Evolutionary conservation across 2,888 invertebrate genomes (phyloP).

Genomic region (Minunthozetes semirufus): DNA sequence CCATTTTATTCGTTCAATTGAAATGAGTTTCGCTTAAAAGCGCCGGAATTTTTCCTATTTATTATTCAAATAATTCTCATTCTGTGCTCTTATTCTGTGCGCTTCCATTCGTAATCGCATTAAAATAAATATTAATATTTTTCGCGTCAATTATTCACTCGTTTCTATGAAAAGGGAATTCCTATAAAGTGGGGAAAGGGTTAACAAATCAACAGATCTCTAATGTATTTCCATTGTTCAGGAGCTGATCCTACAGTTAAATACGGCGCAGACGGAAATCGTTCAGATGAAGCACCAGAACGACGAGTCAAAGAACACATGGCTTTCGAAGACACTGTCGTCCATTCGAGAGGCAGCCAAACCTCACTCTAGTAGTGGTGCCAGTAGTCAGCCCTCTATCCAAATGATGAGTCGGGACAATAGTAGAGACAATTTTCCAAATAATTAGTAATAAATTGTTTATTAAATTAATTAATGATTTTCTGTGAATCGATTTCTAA

Average conservation of each 20-base stretch:
- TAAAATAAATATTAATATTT: too few species aligned
- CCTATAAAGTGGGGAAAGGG: not conserved
- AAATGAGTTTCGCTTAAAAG: too few species aligned
- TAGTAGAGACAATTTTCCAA: conserved; percentile 3
- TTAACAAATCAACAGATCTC: not conserved
- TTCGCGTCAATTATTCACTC: too few species aligned
- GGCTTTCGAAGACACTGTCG: conserved; percentile 85
- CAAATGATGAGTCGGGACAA: conserved; percentile 4
- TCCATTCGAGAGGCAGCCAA: conserved; percentile 54
- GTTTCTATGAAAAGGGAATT: too few species aligned
- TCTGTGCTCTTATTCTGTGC: too few species aligned
- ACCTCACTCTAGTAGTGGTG: not conserved
- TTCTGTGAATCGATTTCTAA: too few species aligned
- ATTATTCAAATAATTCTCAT: too few species aligned
- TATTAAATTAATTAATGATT: not conserved
- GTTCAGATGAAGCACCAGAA: conserved; percentile 50
- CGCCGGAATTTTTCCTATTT: too few species aligned
- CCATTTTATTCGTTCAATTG: too few species aligned
- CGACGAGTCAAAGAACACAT: conserved; percentile 58
- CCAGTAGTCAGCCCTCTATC: not conserved
- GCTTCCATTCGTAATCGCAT: too few species aligned
- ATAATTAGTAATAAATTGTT: not conserved
- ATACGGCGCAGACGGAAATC: conserved; percentile 70
- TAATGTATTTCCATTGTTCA: conserved; percentile 46
- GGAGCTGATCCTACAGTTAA: conserved; percentile 84